These are phyloP conservation scores for Scylla paramamosain DNA, from an alignment of 1,140 invertebrate genomes.

Conservation along the genomic window DNA sequence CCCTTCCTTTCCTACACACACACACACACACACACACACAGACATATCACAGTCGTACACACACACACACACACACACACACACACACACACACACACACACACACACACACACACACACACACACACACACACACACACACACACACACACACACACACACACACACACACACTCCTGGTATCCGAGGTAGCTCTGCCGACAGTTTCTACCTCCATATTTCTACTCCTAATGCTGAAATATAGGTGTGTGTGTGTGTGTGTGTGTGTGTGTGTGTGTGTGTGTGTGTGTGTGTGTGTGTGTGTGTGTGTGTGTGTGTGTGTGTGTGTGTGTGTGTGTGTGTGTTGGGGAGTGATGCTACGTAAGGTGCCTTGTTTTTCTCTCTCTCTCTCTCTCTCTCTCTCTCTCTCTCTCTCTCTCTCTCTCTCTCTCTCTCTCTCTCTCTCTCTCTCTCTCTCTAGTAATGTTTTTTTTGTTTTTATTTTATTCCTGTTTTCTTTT, in stretches of 20 bases:
- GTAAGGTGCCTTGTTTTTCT: neutral
- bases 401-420: neutral
- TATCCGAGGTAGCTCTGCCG: neutral
- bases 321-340: neutral
- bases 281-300: conserved; percentile 3
- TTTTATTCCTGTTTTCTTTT: neutral
- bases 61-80: conserved; percentile 37
- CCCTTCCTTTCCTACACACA: neutral
- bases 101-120: conserved; percentile 26
- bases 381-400: conserved; percentile 17
- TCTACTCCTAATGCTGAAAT: neutral
- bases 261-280: neutral
- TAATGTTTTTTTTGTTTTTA: no score
- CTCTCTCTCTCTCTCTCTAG: neutral
- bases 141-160: conserved; percentile 26
- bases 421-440: neutral
- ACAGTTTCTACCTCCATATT: neutral
- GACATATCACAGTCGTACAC: neutral
- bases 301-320: neutral
- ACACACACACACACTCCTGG: neutral
- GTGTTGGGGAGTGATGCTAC: no score
- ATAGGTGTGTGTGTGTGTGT: neutral
- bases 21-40: conserved; percentile 40
- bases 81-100: conserved; percentile 35
- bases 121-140: conserved; percentile 34